phyloP scores from a whole-genome alignment of 2,113 vertebrate species.

The Phyllopteryx taeniolatus region DNA sequence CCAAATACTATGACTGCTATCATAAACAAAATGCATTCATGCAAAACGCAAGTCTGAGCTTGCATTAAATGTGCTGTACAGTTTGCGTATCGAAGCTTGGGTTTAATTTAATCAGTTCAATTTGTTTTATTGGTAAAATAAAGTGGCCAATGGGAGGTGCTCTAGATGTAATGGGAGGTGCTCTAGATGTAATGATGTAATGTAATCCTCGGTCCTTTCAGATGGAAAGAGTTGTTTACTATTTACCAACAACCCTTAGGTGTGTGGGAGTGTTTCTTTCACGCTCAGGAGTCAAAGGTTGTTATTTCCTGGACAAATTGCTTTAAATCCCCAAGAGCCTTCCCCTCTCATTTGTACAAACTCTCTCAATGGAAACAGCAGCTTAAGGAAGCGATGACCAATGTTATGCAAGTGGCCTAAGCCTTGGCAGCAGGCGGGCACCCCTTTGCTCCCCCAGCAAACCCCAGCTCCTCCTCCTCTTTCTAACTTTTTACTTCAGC shows the following conservation, averaged over 20 bases:
- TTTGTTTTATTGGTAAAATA: neutral
- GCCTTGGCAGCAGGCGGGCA: constrained; percentile 60
- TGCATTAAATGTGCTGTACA: no score
- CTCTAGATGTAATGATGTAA: neutral
- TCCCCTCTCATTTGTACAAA: constrained; percentile 64
- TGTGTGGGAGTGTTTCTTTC: neutral
- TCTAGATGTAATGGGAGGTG: neutral
- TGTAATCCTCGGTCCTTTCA: neutral
- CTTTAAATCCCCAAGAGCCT: constrained; percentile 53
- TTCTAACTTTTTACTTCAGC: constrained; percentile 2
- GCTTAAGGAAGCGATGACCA: constrained; percentile 76
- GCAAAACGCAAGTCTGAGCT: no score
- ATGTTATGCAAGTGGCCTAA: constrained; percentile 80
- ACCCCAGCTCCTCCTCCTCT: constrained; percentile 20
- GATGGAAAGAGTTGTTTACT: neutral
- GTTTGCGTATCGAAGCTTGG: neutral
- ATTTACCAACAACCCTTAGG: constrained; percentile 2
- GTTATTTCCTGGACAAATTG: neutral
- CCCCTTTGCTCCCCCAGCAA: constrained; percentile 1
- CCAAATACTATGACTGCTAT: no score
- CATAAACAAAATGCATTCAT: no score
- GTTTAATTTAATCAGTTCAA: neutral
- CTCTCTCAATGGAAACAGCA: constrained; percentile 89
- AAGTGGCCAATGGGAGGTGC: neutral
- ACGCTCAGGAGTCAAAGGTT: neutral